These are phyloP conservation scores for Frankliniella intonsa DNA, from an alignment of 2,888 invertebrate genomes.

Conservation along the genomic window DNA sequence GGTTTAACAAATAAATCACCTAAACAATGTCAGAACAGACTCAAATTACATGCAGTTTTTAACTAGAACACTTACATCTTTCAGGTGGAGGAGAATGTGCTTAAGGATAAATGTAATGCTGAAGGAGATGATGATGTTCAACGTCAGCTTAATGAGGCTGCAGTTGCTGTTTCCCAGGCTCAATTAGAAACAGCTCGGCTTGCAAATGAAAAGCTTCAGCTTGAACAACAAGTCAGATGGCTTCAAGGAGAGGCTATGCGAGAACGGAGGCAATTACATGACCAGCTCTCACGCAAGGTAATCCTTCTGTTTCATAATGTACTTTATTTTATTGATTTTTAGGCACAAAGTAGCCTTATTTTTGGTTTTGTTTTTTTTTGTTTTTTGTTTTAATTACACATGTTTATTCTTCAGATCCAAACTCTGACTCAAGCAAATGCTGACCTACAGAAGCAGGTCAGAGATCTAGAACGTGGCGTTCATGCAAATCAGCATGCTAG, in stretches of 20 bases:
- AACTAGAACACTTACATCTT: not conserved
- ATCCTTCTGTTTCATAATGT: not conserved
- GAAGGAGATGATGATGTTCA: slow-evolving; percentile 42
- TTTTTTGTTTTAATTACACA: not conserved
- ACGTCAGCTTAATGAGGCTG: slow-evolving; percentile 58
- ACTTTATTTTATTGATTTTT: no score
- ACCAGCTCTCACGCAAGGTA: not conserved
- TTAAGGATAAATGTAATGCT: slow-evolving; percentile 42
- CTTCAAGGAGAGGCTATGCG: not conserved
- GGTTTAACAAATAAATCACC: not conserved
- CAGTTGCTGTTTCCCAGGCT: slow-evolving; percentile 68
- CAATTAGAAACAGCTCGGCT: slow-evolving; percentile 68
- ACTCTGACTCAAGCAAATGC: not conserved
- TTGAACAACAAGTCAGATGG: slow-evolving; percentile 59
- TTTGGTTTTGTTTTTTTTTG: not conserved
- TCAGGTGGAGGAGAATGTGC: slow-evolving; percentile 39
- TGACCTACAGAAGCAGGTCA: not conserved
- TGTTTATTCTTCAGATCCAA: not conserved
- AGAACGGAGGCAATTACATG: not conserved
- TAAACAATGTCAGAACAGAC: not conserved
- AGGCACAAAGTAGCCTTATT: no score
- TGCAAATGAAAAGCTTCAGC: slow-evolving; percentile 61
- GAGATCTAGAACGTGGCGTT: not conserved
- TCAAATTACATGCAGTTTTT: slow-evolving; percentile 32
- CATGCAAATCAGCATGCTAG: not conserved